Evolutionary conservation across 2,113 vertebrate species (phyloP), one percentile per base, ranked within the genome.

Genomic region (Strix aluco): DNA sequence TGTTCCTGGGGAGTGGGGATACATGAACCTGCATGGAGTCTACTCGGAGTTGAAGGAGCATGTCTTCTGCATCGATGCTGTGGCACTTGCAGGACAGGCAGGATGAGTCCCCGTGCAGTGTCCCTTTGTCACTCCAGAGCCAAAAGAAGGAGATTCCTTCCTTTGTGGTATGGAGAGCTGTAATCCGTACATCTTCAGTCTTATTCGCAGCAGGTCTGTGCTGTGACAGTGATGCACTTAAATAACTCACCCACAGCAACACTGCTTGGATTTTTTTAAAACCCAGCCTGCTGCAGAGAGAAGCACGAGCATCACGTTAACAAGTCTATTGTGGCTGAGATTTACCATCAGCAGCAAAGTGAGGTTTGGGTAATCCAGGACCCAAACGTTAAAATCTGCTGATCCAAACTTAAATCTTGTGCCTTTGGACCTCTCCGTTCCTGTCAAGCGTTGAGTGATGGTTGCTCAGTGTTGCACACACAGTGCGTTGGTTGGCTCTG

Each of bases 331-430:
- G 22, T 71, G 62, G 32, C 65, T 67, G 63, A 83, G 47, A 74
- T 67, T 54, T 70, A 22, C 47, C 17, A 3, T 0, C 5, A 92
- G 74, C n/a, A 55, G 57, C 19, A 7, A 32, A 81, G 47, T 16
- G 52, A 87, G 22, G n/a, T 54, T 78, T 94, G 66, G n/a, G n/a
- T 82, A 69, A 69, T 79, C 73, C 66, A 81, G 29, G 32, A 84
- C 38, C 11, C 27, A 58, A 54, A 30, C 7, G 78, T 73, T 15
- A 10, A 55, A 78, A 16, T 44, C 44, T 83, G n/a, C 38, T 55
- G 52, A 58, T 78, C 55, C 34, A 65, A 38, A 40, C 17, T 34
- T n/a, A 23, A 62, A 14, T 85, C 30, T 93, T 0, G 0, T 1
- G 3, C 26, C 2, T 5, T 80, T 30, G 49, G 23, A 22, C 1